phyloP scores from a whole-genome alignment of 2,113 vertebrate species.

The Alethe diademata region DNA sequence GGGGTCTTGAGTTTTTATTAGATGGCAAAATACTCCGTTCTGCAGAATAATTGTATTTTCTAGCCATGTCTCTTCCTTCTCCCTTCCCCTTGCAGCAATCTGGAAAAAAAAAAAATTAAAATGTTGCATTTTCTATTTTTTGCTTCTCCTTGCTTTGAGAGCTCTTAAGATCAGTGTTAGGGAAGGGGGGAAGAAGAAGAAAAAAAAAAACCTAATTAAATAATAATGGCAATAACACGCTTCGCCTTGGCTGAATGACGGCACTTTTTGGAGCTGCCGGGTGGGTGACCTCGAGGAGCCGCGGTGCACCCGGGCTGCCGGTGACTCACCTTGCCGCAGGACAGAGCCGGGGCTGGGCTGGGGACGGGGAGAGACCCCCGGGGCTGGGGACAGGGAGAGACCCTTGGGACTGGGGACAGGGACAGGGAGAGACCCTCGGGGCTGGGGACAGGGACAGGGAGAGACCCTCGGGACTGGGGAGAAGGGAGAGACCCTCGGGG shows the following conservation, averaged over 20 bases:
- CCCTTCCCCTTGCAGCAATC: background rate
- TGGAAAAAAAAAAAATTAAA: background rate
- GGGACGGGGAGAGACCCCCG: no score
- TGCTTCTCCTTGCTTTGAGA: conserved; percentile 13
- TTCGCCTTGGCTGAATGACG: background rate
- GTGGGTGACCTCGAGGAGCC: conserved; percentile 38
- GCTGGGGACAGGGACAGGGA: background rate
- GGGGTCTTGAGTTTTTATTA: conserved; percentile 34
- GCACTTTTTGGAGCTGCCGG: conserved; percentile 10
- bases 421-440: background rate
- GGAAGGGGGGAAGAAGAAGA: background rate
- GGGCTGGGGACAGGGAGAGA: background rate
- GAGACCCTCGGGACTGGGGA: background rate
- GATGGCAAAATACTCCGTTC: conserved; percentile 24
- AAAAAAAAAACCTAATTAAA: background rate
- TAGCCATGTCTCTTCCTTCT: background rate
- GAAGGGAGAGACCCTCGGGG: background rate
- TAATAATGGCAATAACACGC: conserved; percentile 12
- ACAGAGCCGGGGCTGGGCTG: background rate
- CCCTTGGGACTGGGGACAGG: background rate
- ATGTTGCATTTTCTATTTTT: background rate
- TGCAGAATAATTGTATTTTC: conserved; percentile 34
- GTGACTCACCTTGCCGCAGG: conserved; percentile 61
- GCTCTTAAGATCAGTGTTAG: background rate
- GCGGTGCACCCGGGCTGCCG: background rate